A percentile compares a stretch with the other conserved stretches of the same genome.
These are phyloP conservation scores for Rhinoptilus africanus DNA, from an alignment of 2,113 vertebrate species.

Conservation along the genomic window DNA sequence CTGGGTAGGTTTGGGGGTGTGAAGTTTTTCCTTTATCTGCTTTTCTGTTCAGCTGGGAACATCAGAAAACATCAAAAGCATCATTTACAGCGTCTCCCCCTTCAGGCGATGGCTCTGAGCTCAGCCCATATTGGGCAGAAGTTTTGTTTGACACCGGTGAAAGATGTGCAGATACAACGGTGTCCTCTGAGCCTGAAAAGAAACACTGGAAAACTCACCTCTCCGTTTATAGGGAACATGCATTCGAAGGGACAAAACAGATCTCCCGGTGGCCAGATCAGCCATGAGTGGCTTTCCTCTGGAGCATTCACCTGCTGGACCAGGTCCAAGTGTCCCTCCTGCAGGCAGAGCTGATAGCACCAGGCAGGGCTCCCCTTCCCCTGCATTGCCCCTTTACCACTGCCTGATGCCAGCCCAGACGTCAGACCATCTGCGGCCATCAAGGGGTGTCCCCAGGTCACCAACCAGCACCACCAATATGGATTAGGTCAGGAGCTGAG, in stretches of 20 bases:
- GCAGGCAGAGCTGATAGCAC: neutral
- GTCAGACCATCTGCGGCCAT: neutral
- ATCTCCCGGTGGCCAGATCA: neutral
- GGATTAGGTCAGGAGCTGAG: neutral
- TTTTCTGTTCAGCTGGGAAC: neutral
- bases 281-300: neutral
- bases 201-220: neutral
- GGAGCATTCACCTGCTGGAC: neutral
- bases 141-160: neutral
- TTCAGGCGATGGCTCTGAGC: neutral
- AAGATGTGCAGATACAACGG: neutral
- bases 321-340: rapidly evolving
- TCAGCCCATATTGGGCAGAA: neutral
- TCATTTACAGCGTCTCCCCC: neutral
- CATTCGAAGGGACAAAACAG: neutral
- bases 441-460: rapidly evolving
- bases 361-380: neutral
- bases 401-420: neutral
- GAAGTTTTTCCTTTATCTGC: neutral
- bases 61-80: neutral
- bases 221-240: neutral
- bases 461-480: neutral
- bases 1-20: neutral
- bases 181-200: neutral
- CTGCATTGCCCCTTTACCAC: no score